Evolutionary conservation across 23 tunicate genomes (phyloP), one percentile per base, ranked within the genome.

Genomic region (Botrylloides violaceus): DNA sequence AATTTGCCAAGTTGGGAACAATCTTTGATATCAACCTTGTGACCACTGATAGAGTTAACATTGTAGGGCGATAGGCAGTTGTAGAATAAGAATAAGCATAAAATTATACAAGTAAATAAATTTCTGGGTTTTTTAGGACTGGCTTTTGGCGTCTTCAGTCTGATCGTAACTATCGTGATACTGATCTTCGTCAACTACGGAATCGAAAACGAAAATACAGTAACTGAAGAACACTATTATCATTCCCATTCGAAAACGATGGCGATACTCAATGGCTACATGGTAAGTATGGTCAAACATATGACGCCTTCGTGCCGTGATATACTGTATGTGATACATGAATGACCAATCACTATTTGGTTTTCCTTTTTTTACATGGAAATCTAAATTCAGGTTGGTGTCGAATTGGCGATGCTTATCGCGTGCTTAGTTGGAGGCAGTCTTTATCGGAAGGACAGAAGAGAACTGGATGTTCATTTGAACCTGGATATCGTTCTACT

Each of bases 351-450:
- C 15, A 43, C 9, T 43, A 43, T 7, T 43, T 43, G 9, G 53
- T 43, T 15, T 7, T 43, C 53, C 9, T 43, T 27, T 79, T 34
- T 79, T 78, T 36, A n/a, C 36, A 12, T 29, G 70, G 36, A 78
- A 78, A 84, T 30, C 73, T 32, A 25, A 63, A 27, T 43, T 66
- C 38, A 83, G 92, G 39, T 73, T 65, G 70, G 61, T 36, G 4
- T 73, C 47, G 84, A 85, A 58, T n/a, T 56, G 28, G 28, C 62
- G 38, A 85, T 85, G 92, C 38, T 85, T 32, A 25, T 72, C 9
- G 84, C 80, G 4, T 81, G 79, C 61, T 29, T 66, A 23, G 28
- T 47, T 2, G 84, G 84, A 25, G 65, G 78, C 50, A 73, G 73
- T 57, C 72, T 74, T 23, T 85, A 71, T 56, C 47, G 32, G 15